Base-by-base conservation (phyloP, 1,140 invertebrate species). In the Helicoverpa zea region DNA sequence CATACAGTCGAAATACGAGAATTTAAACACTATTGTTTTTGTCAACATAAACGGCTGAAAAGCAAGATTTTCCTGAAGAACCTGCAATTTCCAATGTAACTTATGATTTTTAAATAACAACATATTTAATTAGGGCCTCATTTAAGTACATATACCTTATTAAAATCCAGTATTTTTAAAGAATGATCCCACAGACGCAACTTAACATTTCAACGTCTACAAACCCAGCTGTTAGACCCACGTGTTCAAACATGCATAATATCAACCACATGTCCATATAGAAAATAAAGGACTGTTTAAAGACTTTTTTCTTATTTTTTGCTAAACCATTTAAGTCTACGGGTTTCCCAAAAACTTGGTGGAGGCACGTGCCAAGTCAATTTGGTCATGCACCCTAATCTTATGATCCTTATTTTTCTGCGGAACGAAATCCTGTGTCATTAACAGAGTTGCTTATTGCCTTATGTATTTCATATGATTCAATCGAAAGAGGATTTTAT, bases 341-440 rank as follows among this genome's bases (percentile, higher is more conserved):
- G 35, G 35, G 10, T 16, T 66, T 66, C 16, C 4, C 35, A 35
- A 12, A 66, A 49, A 47, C 1, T 47, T 66, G 35, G 13, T 12
- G 29, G 0, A 11, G 63, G 63, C 63, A 49, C 63, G 63, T 66
- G 63, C 63, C 63, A 18, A 11, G 10, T 66, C 63, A 47, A 66
- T 66, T 47, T 66, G 63, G 63, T 49, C 63, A 3, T 66, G 63
- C 16, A 18, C n/a, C n/a, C 35, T 66, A 66, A 66, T 66, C 63
- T 18, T 16, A 10, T 66, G 35, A 35, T 35, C 35, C 35, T 35
- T 35, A 35, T 35, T 35, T 35, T 35, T 35, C 35, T 35, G 35
- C 35, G 35, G 35, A 35, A 3, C 35, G 35, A 35, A 35, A 35
- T 35, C 35, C 35, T 35, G 3, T 35, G 35, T 35, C 35, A 35